Conservation (phyloP, 2,113 vertebrate genomes). For the Saccopteryx leptura region DNA sequence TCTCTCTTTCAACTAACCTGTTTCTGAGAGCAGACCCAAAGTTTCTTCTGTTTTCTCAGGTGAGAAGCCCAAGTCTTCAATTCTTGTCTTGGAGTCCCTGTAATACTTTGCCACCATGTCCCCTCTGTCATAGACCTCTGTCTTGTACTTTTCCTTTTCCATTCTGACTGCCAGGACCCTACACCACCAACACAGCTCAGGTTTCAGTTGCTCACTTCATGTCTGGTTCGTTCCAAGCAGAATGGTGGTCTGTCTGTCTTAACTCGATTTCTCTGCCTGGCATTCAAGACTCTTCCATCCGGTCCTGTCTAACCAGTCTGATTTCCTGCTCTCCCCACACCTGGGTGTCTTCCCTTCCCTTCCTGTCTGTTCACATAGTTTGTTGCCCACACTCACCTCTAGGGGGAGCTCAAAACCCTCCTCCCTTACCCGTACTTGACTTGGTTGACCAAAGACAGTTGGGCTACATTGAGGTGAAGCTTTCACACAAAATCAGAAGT, state of each 20-base stretch:
- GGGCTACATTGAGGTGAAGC: background rate
- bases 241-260: background rate
- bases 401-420: slow-evolving; percentile 66
- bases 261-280: background rate
- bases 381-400: background rate
- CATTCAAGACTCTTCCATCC: background rate
- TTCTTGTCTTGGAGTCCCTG: background rate
- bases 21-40: background rate
- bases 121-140: background rate
- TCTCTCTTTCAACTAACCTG: background rate
- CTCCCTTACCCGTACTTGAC: background rate
- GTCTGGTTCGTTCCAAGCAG: background rate
- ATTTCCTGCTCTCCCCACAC: background rate
- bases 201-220: background rate
- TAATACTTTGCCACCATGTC: background rate
- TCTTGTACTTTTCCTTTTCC: background rate
- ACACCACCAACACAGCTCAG: background rate
- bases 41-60: background rate
- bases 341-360: background rate
- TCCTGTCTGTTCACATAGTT: background rate
- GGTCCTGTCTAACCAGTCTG: background rate
- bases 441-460: background rate
- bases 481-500: background rate
- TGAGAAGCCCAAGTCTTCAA: background rate
- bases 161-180: background rate